Conservation (phyloP, 2,888 invertebrate species). For the Esperia sulphurella region DNA sequence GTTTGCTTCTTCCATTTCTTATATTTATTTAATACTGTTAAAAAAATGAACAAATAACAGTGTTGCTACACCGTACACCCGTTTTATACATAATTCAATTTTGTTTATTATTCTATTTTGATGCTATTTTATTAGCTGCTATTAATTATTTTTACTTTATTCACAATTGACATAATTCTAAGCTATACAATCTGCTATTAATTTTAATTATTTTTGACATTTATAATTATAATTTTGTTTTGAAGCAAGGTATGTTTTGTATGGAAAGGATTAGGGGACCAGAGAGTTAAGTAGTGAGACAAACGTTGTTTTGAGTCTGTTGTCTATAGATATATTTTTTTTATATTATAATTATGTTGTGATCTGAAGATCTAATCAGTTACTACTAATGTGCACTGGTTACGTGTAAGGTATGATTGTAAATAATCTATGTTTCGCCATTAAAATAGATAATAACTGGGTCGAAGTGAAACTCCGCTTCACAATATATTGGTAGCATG, state of each 20-base stretch:
- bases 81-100: no score
- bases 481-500: no score
- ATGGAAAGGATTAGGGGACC: constrained; percentile 50
- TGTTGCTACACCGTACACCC: no score
- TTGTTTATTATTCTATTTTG: no score
- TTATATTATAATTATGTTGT: constrained; percentile 51
- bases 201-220: constrained; percentile 18
- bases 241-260: neutral
- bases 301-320: constrained; percentile 38
- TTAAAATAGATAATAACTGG: no score
- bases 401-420: constrained; percentile 46
- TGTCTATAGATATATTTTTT: constrained; percentile 35
- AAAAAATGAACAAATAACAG: no score
- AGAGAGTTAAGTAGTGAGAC: constrained; percentile 43
- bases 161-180: no score
- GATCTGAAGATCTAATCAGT: constrained; percentile 57
- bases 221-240: constrained; percentile 28
- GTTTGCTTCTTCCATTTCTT: no score
- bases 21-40: no score
- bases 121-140: no score
- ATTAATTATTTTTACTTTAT: no score
- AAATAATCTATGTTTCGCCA: constrained; percentile 25
- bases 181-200: neutral
- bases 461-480: no score
- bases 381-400: constrained; percentile 53